phyloP scores from a whole-genome alignment of 2,113 vertebrate genomes.

The Perca flavescens region DNA sequence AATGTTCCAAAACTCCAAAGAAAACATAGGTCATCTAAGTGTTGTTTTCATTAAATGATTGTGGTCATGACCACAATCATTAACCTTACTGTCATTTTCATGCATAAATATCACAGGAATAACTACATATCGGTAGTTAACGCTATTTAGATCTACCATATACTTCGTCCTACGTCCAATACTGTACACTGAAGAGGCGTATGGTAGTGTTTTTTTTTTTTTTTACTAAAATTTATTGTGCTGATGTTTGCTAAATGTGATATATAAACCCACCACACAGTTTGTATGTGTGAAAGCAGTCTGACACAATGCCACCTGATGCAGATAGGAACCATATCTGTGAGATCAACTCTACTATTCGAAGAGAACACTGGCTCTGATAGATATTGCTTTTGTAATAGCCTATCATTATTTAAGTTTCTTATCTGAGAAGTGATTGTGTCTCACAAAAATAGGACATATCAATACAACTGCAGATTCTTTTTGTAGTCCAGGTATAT shows the following conservation, averaged over 20 bases:
- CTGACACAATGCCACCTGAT: slow-evolving; percentile 21
- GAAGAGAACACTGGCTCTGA: slow-evolving; percentile 26
- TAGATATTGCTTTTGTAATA: slow-evolving; percentile 56
- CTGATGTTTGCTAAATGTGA: neutral
- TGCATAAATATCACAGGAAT: neutral
- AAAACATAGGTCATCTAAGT: too few species aligned
- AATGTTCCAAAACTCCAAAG: too few species aligned
- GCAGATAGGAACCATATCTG: slow-evolving; percentile 39
- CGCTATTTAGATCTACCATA: neutral
- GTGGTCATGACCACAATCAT: too few species aligned
- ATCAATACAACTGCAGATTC: slow-evolving; percentile 9
- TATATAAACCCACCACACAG: neutral
- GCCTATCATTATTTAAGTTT: slow-evolving; percentile 49
- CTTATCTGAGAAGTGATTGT: slow-evolving; percentile 49
- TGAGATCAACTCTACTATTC: slow-evolving; percentile 38
- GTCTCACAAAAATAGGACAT: slow-evolving; percentile 50
- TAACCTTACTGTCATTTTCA: too few species aligned
- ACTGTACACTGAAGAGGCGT: too few species aligned
- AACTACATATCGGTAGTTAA: neutral
- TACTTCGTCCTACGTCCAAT: neutral
- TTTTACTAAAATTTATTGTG: neutral
- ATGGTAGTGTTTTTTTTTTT: too few species aligned
- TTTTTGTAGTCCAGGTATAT: slow-evolving; percentile 17
- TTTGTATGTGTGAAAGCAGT: slow-evolving; percentile 12
- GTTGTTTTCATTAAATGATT: too few species aligned